A percentile compares a stretch with the other conserved stretches of the same genome.
phyloP scores from a whole-genome alignment of 2,888 invertebrate species.

The Zonitis immaculata region DNA sequence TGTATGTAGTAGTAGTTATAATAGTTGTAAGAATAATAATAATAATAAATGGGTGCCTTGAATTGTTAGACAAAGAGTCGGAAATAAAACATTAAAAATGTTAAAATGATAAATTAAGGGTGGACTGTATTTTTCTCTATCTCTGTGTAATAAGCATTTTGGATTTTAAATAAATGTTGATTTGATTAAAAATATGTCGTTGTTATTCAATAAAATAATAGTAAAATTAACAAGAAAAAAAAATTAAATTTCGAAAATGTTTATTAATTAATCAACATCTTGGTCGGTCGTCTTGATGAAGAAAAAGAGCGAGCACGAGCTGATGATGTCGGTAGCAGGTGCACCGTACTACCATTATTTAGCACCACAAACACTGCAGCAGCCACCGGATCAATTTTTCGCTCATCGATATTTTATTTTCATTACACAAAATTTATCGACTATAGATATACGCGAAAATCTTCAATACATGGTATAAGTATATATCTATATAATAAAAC shows the following conservation, averaged over 20 bases:
- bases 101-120: conserved; percentile 15
- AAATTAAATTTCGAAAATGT: too few species aligned
- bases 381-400: too few species aligned
- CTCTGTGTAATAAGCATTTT: conserved; percentile 24
- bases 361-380: too few species aligned
- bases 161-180: conserved; percentile 34
- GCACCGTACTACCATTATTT: too few species aligned
- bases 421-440: too few species aligned
- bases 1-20: too few species aligned
- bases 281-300: conserved; percentile 1
- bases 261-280: conserved; percentile 13
- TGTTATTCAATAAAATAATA: not conserved
- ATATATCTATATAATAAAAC: too few species aligned
- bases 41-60: conserved; percentile 30
- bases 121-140: not conserved
- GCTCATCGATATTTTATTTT: too few species aligned
- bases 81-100: conserved; percentile 25
- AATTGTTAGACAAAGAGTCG: conserved; percentile 19
- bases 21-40: too few species aligned
- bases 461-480: too few species aligned
- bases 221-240: too few species aligned
- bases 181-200: conserved; percentile 25
- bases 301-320: conserved; percentile 16
- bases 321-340: conserved; percentile 18
- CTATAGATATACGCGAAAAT: conserved; percentile 13